Evolutionary conservation across 2,113 vertebrate species (phyloP), one percentile per base, ranked within the genome.

Genomic region (Malurus melanocephalus): DNA sequence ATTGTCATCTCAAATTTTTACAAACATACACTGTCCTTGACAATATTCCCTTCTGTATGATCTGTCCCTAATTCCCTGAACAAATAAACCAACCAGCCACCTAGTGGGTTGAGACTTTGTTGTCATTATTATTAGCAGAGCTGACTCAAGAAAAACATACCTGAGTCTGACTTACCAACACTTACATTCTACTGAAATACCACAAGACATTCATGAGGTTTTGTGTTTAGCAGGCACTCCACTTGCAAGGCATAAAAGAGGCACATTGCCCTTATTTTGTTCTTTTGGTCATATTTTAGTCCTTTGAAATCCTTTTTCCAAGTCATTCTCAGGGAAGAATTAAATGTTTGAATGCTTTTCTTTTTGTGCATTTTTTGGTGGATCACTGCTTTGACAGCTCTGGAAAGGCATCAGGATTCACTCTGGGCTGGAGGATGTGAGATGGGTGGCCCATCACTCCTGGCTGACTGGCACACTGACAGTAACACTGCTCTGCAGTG

Each of bases 201-300:
- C 2, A 0, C 20, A 46, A 66, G 61, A 77, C n/a, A 23, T 74
- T 64, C 77, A 26, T 16, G 56, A 86, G 40, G 16, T 43, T 94
- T 87, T 85, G 35, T 85, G 45, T 73, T 85, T 61, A 66, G 55
- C 55, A 91, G 65, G 32, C 14, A 46, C 30, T 64, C 35, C 79
- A 32, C 52, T 77, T 90, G 48, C 27, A 60, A 83, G 51, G 64
- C 60, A 16, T 67, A 40, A 82, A 85, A 71, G 72, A 77, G 66
- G 61, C 80, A 71, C 0, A 0, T 42, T 92, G 68, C 35, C 49
- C 35, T 89, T 80, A 56, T 27, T 96, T 85, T 85, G 35, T 82
- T 80, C 67, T 32, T 87, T 82, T 87, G 59, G 35, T 87, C 61
- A 13, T 71, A 40, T 80, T 92, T 87, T 89, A 89, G 71, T 91